Base-by-base conservation (phyloP, 2,888 invertebrate genomes). In the Cheilosia soror region DNA sequence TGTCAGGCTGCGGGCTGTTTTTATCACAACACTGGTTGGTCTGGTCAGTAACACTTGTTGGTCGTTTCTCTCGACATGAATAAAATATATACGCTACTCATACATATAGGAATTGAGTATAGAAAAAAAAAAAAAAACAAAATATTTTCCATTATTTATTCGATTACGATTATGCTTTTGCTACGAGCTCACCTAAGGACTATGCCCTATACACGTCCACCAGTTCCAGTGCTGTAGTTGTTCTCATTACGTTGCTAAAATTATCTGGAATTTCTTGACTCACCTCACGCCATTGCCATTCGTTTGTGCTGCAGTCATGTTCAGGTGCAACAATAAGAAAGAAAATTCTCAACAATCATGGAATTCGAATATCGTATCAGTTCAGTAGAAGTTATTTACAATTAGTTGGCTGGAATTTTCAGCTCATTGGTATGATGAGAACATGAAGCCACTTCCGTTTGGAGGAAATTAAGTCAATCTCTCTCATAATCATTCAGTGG, bases 81-180 rank as follows among this genome's bases (percentile, higher is more conserved):
- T 78, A 84, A 79, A 79, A 66, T 25, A 58, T 13, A 31, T 15
- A 42, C 33, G 7, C 9, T 15, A 42, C 33, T 11, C 9, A 9
- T 40, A 57, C n/a, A 20, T 65, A 9, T 27, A 42, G 47, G 63
- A 76, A 82, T 82, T 77, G 66, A 78, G 66, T 63, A n/a, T n/a
- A n/a, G n/a, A n/a, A n/a, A n/a, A n/a, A n/a, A n/a, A n/a, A n/a
- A n/a, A 49, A 33, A 68, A 77, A 42, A 83, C 69, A 53, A 53
- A 51, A 37, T 53, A 44, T 79, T 75, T 58, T 73, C 63, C 58
- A 83, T 79, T 78, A 78, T 73, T 63, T 68, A 79, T 84, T 84
- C 83, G 83, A 84, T 84, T 83, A 83, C 83, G 83, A 84, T 84
- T 83, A 83, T 78, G 68, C 33, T 75, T 80, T 60, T 31, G 62